Conservation (phyloP, 2,113 vertebrate genomes). For the Leptodactylus fuscus region DNA sequence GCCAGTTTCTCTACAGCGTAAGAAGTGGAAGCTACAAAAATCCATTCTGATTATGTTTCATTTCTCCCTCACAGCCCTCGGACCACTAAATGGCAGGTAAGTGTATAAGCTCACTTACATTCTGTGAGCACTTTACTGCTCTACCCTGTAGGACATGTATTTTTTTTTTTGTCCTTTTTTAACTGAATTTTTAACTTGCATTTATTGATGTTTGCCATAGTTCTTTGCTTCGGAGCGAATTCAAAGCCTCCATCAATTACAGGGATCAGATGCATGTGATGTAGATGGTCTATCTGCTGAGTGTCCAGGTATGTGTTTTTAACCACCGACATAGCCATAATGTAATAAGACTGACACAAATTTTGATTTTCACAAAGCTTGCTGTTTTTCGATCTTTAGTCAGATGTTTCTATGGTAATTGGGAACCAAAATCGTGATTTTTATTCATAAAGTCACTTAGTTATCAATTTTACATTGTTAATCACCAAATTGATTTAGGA, state of each 20-base stretch:
- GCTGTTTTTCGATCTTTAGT: no score
- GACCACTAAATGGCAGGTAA: slow-evolving; percentile 80
- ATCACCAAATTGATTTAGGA: no score
- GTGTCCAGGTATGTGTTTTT: slow-evolving; percentile 61
- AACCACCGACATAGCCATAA: no score
- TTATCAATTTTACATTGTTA: no score
- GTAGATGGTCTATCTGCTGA: slow-evolving; percentile 62
- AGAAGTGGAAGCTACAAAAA: background rate
- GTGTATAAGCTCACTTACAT: slow-evolving; percentile 45
- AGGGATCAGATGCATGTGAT: slow-evolving; percentile 66
- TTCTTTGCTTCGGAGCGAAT: slow-evolving; percentile 66
- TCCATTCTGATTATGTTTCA: slow-evolving; percentile 56
- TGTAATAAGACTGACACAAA: no score
- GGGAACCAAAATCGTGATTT: no score
- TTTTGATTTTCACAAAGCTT: no score
- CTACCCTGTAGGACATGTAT: background rate
- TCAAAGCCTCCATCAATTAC: slow-evolving; percentile 60
- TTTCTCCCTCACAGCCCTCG: slow-evolving; percentile 75
- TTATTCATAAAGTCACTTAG: no score
- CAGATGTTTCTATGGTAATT: no score
- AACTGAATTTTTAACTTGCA: background rate
- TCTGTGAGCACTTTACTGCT: background rate
- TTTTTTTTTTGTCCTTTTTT: background rate
- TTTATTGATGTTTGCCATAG: slow-evolving; percentile 66
- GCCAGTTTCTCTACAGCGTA: background rate